Conservation (phyloP, 2,888 invertebrate species). For the Ormyrus nitidulus region DNA sequence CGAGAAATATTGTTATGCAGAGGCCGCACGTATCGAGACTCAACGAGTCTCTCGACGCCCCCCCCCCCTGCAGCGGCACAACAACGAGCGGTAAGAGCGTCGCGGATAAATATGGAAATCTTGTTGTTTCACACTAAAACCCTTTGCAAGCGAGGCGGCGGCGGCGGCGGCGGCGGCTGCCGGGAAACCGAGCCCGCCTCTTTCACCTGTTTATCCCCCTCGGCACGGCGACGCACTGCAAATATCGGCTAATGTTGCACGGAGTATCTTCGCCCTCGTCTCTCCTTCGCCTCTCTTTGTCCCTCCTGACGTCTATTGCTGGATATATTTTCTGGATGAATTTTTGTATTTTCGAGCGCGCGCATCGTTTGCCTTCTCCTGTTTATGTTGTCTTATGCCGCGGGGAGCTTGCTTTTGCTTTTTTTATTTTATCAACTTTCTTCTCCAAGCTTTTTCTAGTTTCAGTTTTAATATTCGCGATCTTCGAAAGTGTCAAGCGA, state of each 20-base stretch:
- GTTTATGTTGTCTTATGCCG: too few species aligned
- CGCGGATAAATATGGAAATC: slow-evolving; percentile 70
- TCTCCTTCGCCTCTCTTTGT: slow-evolving; percentile 39
- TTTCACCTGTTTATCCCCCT: slow-evolving; percentile 62
- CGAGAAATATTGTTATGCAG: slow-evolving; percentile 54
- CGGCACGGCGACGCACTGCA: slow-evolving; percentile 39
- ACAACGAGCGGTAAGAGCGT: slow-evolving; percentile 34
- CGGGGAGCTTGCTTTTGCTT: too few species aligned
- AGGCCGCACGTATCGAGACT: slow-evolving; percentile 50
- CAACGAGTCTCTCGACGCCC: slow-evolving; percentile 47
- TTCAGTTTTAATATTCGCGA: too few species aligned
- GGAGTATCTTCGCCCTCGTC: slow-evolving; percentile 18
- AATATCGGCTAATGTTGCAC: slow-evolving; percentile 50
- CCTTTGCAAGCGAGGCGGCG: slow-evolving; percentile 61
- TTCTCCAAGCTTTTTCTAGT: too few species aligned
- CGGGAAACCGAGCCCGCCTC: not conserved
- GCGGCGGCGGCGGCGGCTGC: slow-evolving; percentile 56
- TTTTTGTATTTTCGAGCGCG: too few species aligned
- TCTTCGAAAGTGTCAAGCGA: too few species aligned
- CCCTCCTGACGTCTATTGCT: too few species aligned
- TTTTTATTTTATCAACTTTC: too few species aligned
- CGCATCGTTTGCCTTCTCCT: too few species aligned
- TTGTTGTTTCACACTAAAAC: slow-evolving; percentile 67
- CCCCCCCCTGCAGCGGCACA: not conserved
- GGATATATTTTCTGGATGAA: too few species aligned